Conservation (phyloP, 2,797 vertebrate genomes). For the Loris lydekkerianus region DNA sequence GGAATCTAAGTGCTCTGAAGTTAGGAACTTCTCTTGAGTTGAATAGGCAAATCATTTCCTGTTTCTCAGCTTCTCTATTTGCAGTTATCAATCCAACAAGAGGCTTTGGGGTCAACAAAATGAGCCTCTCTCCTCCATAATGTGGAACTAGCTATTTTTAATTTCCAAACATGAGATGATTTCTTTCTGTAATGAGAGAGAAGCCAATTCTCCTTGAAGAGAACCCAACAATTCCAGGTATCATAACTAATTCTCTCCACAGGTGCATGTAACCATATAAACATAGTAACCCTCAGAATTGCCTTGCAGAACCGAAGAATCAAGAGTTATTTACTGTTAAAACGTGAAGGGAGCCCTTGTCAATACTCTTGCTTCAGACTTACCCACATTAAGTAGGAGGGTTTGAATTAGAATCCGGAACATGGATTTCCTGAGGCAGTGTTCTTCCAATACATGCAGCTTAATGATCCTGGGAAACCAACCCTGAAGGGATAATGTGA, state of each 20-base stretch:
- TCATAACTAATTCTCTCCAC: neutral
- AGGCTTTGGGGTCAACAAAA: neutral
- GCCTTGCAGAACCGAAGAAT: neutral
- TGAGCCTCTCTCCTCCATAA: neutral
- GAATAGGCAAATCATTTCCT: neutral
- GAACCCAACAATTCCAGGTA: neutral
- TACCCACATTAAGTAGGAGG: neutral
- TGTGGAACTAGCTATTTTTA: neutral
- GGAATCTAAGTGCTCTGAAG: neutral
- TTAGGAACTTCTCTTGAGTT: neutral
- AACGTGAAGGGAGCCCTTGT: neutral
- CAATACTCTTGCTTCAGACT: neutral
- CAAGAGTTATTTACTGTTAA: neutral
- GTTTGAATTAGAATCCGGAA: constrained; percentile 16
- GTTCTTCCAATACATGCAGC: neutral
- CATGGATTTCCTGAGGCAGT: neutral
- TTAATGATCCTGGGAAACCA: constrained; percentile 31
- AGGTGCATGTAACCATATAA: neutral
- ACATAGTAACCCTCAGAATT: neutral
- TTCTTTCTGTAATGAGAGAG: neutral
- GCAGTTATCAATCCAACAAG: neutral
- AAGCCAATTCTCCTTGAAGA: neutral
- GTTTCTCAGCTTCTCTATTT: constrained; percentile 18
- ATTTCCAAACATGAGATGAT: neutral
- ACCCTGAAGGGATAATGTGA: constrained; percentile 22